Evolutionary conservation across 1,140 invertebrate species (phyloP).

Genomic region (Camponotus pennsylvanicus): DNA sequence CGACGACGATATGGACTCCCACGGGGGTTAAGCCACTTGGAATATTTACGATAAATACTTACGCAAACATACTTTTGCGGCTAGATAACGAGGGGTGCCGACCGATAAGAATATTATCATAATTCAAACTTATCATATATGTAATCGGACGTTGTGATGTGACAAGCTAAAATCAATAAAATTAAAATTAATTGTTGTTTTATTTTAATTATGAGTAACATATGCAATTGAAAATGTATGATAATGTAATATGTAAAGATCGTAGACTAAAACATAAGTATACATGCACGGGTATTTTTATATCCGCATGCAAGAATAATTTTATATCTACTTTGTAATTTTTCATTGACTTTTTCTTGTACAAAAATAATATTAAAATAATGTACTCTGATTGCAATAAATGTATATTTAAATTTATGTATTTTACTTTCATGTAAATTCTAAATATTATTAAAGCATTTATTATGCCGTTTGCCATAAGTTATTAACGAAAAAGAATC

Average conservation of each 20-base stretch:
- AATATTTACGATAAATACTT: constrained; percentile 80
- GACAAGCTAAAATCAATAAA: constrained; percentile 11
- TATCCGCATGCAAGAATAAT: neutral
- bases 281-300: too few species aligned
- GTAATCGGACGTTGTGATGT: constrained; percentile 71
- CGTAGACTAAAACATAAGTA: neutral
- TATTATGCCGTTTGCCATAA: neutral
- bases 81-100: constrained; percentile 72
- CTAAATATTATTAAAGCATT: neutral
- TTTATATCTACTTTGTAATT: neutral
- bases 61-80: constrained; percentile 65
- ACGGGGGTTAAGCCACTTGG: constrained; percentile 73
- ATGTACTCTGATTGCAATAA: neutral
- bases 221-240: neutral
- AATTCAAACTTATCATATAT: constrained; percentile 81
- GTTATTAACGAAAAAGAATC: neutral
- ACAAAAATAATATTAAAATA: neutral
- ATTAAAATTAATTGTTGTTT: neutral
- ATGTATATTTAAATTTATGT: neutral
- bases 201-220: neutral
- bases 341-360: neutral
- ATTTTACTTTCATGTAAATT: neutral
- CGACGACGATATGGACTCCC: constrained; percentile 75
- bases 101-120: constrained; percentile 84
- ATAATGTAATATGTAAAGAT: neutral